Evolutionary conservation across 2,113 vertebrate species (phyloP), one percentile per base, ranked within the genome.

Genomic region (Oryctolagus cuniculus): DNA sequence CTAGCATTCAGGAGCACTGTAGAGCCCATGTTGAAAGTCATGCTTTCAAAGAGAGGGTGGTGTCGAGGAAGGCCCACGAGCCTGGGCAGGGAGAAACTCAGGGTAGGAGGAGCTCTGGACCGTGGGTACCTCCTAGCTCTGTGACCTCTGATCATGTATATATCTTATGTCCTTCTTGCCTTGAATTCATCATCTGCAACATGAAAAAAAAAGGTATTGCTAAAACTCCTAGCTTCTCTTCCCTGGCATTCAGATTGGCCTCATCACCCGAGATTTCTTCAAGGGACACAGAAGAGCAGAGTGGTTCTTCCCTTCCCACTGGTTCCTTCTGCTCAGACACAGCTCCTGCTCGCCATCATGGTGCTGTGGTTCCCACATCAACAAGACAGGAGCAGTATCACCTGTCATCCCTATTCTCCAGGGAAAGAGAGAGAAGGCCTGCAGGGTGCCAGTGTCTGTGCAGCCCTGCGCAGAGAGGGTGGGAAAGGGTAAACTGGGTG

Each of bases 401-500:
- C 83, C 93, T 92, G 70, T 53, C 49, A 7, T 49, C 79, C 58
- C 38, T 1, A 0, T 38, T 38, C 22, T 55, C 58, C 13, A 21
- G 3, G 1, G 13, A 8, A n/a, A n/a, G n/a, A 38, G 38, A 8
- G 75, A 61, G 2, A 58, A 15, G 34, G 31, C 7, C 13, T n/a
- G 16, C 0, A 0, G 64, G 21, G 6, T 58, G 61, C 34, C 86
- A 79, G 89, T 53, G 61, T 24, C 64, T 96, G 13, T 95, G 95
- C 72, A 94, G 96, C 94, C 87, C 67, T 3, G n/a, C 22, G 38
- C n/a, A 8, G 0, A 1, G 69, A 88, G 58, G 73, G 63, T 81
- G 69, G 88, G 73, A 67, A 73, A 91, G 86, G 86, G 53, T 34
- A 80, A 93, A 89, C 16, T 11, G 64, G 82, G 75, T 55, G 15